Evolutionary conservation across 1,140 invertebrate genomes (phyloP), one percentile per base, ranked within the genome.

Genomic region (Phortica variegata): DNA sequence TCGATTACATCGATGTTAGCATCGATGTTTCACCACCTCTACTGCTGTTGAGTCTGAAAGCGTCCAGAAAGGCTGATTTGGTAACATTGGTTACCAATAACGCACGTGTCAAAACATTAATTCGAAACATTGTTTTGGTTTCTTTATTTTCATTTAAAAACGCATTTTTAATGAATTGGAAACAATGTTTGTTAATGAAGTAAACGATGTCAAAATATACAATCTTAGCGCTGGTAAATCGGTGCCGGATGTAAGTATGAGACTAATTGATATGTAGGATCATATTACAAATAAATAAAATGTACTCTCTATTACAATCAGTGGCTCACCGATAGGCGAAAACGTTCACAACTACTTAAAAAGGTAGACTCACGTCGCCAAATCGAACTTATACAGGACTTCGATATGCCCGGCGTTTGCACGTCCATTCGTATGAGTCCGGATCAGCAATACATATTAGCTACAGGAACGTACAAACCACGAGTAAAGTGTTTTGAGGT

Each of bases 371-470:
- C 97, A 29, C 82, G 92, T 53, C 83, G 87, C 58, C 80, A 93
- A 66, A 97, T 99, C 55, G 91, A 99, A 77, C 82, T 99, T 13
- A 93, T 99, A 61, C 97, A 99, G 79, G 97, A 99, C 75, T 99
- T 99, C 84, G 92, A 97, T 58, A 99, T 98, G 97, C 97, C 97
- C 44, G 91, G 85, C 49, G 81, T 98, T 2, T 96, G 93, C 68
- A 90, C 86, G 31, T 85, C 84, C 32, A 83, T 99, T 33, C 82
- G 84, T 74, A 81, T 94, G 37, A 91, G 95, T n/a, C 86, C 82
- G 62, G 95, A 99, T 85, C 88, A 90, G 17, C 87, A 97, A 52
- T 97, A 93, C 76, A 87, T 98, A 52, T 79, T 98, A 57, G 90
- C 89, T 17, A 90, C 94, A 23, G 95, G 96, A 26, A 91, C 93